phyloP scores from a whole-genome alignment of 2,797 vertebrate species.

The Caiman crocodilus region DNA sequence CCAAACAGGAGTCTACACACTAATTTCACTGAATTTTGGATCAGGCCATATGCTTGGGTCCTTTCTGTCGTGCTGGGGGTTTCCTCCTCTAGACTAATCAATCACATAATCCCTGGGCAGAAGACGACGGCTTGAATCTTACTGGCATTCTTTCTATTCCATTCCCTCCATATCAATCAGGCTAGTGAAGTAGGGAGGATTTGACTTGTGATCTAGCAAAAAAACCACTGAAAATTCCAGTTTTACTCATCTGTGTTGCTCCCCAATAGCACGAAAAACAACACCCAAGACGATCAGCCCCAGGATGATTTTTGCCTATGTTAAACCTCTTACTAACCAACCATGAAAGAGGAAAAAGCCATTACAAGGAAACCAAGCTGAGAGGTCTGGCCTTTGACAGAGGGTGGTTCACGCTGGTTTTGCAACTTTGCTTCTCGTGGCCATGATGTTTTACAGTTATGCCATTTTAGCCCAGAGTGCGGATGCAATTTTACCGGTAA shows the following conservation, averaged over 20 bases:
- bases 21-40: not conserved
- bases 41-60: not conserved
- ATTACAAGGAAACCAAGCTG: not conserved
- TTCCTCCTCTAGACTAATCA: not conserved
- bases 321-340: not conserved
- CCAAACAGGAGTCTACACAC: not conserved
- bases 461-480: not conserved
- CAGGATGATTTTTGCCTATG: not conserved
- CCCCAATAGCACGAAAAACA: no score
- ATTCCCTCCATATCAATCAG: not conserved
- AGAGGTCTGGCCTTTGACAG: not conserved
- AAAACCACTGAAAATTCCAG: not conserved
- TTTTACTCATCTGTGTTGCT: not conserved
- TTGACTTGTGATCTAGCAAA: not conserved
- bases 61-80: not conserved
- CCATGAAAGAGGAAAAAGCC: not conserved
- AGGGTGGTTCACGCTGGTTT: not conserved
- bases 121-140: conserved; percentile 6
- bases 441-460: not conserved
- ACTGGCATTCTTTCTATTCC: not conserved
- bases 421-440: not conserved
- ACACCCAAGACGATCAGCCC: not conserved
- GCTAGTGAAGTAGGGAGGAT: not conserved
- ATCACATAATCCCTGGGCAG: not conserved
- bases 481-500: not conserved